Evolutionary conservation across 2,113 vertebrate genomes (phyloP), one percentile per base, ranked within the genome.

Genomic region (Cathartes aura): DNA sequence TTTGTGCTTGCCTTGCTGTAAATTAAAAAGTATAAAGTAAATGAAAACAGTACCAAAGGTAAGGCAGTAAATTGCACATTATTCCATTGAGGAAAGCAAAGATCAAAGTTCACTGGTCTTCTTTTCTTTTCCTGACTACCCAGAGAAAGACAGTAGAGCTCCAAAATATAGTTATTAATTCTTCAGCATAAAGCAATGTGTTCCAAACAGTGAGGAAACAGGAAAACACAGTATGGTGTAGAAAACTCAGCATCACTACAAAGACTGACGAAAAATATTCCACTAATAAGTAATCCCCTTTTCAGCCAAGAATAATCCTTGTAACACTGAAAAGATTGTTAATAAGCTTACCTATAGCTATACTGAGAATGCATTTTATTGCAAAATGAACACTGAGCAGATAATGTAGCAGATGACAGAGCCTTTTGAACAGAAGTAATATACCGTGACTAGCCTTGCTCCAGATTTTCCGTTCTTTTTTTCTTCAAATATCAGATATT

Each of bases 21-120:
- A 97, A 97, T 68, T 95, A 66, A 97, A 96, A 84, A 92, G 11
- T 42, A 40, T 60, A 95, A 94, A 40, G 47, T 64, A 94, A 93
- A 91, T 81, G 62, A 58, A 96, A 96, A 95, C 45, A 68, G 72
- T 79, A 81, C 67, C 20, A 86, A 92, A 95, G 53, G 60, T 85
- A 97, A 88, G 85, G 76, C 71, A 82, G 34, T 19, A 86, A 75
- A 82, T 75, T 79, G 43, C 59, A 70, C 32, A 62, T 66, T 58
- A 83, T 85, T 96, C 63, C 12, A 27, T 15, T 83, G 73, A 90
- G 53, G 21, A 95, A 96, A 68, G 13, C 34, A 92, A 93, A 92
- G 23, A 55, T 43, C n/a, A 88, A 81, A 95, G 67, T 55, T 58
- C 56, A 15, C 15, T 53, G 12, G 5, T 71, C 87, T 79, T 9